Evolutionary conservation across 2,888 invertebrate genomes (phyloP).

Genomic region (Ophonus ardosiacus): DNA sequence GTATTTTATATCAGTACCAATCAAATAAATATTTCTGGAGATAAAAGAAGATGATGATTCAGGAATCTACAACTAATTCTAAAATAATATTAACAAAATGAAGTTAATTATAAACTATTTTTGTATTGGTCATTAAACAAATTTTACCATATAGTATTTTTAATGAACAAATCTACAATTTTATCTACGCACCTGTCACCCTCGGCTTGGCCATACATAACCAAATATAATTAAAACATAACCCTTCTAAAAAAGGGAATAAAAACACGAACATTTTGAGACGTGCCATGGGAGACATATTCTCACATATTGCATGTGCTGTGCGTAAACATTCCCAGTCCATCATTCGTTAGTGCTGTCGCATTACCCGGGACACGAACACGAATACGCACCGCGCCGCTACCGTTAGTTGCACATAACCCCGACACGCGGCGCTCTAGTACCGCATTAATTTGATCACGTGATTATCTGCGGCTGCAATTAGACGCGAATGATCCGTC

Average conservation of each 20-base stretch:
- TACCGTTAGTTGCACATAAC: slow-evolving; percentile 66
- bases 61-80: no score
- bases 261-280: slow-evolving; percentile 12
- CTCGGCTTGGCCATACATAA: background rate
- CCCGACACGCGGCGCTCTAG: slow-evolving; percentile 72
- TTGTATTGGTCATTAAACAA: background rate
- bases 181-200: slow-evolving; percentile 20
- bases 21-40: no score
- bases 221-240: slow-evolving; percentile 36
- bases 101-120: no score
- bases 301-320: slow-evolving; percentile 25
- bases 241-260: slow-evolving; percentile 17
- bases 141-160: background rate
- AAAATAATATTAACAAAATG: no score
- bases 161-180: background rate
- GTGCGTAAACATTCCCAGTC: slow-evolving; percentile 44
- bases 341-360: slow-evolving; percentile 31
- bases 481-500: slow-evolving; percentile 72
- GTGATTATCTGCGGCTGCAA: slow-evolving; percentile 73
- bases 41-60: no score
- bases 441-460: slow-evolving; percentile 74
- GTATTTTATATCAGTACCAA: no score
- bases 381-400: background rate
- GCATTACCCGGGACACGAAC: slow-evolving; percentile 32
- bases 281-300: slow-evolving; percentile 34